These are phyloP conservation scores for Echinops telfairi DNA, from an alignment of 2,113 vertebrate genomes.

Conservation along the genomic window DNA sequence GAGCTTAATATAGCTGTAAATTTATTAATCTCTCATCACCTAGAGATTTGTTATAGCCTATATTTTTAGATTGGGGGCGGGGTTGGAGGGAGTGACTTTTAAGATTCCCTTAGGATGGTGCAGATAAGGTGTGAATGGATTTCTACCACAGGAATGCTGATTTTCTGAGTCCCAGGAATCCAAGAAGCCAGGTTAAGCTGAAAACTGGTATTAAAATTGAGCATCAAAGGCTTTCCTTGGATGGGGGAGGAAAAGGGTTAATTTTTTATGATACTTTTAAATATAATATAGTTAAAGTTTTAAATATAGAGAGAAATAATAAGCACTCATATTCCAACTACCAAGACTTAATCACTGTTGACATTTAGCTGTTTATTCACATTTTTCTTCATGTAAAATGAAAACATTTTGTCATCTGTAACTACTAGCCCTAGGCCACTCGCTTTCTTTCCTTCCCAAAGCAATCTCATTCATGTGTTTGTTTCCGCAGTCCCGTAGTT, in stretches of 20 bases:
- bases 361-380: slow-evolving; percentile 18
- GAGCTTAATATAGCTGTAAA: neutral
- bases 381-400: slow-evolving; percentile 42
- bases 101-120: neutral
- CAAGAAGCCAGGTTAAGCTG: slow-evolving; percentile 2
- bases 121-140: neutral
- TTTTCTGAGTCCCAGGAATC: slow-evolving; percentile 1
- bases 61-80: slow-evolving; percentile 34
- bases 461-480: neutral
- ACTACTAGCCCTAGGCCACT: neutral
- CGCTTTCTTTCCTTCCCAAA: slow-evolving; percentile 25
- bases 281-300: too few species aligned
- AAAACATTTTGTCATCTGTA: slow-evolving; percentile 13
- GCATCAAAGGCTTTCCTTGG: neutral
- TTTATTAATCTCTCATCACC: too few species aligned
- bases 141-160: neutral
- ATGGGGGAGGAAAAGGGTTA: neutral
- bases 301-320: slow-evolving; percentile 25
- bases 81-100: neutral
- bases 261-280: slow-evolving; percentile 46
- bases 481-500: slow-evolving; percentile 4
- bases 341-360: slow-evolving; percentile 1
- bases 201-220: too few species aligned
- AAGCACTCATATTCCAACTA: neutral
- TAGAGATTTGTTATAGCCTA: neutral